These are phyloP conservation scores for Hypotaenidia philippensis DNA, from an alignment of 2,797 vertebrate species.

Conservation along the genomic window DNA sequence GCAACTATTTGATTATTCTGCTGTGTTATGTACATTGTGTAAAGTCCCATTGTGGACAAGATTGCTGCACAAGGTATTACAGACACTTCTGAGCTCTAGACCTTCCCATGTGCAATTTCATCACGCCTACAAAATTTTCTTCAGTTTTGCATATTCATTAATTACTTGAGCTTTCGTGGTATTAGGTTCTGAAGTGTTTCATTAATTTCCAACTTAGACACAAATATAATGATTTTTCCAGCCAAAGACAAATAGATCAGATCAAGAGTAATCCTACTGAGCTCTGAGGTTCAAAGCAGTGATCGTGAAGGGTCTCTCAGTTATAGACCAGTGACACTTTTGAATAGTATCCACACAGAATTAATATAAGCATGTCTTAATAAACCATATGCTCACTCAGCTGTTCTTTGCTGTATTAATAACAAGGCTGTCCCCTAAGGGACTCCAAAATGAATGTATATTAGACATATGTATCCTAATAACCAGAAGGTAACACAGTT, in stretches of 20 bases:
- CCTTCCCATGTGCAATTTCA: not conserved
- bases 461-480: slow-evolving; percentile 50
- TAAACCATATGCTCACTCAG: slow-evolving; percentile 80
- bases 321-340: slow-evolving; percentile 62
- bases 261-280: slow-evolving; percentile 31
- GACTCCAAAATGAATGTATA: slow-evolving; percentile 72
- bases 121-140: not conserved
- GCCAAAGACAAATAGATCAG: slow-evolving; percentile 27
- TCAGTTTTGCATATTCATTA: not conserved
- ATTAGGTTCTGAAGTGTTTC: slow-evolving; percentile 8
- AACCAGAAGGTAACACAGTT: slow-evolving; percentile 59
- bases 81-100: not conserved
- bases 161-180: not conserved
- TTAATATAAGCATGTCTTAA: slow-evolving; percentile 76
- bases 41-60: not conserved
- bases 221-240: slow-evolving; percentile 40
- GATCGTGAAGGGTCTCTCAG: slow-evolving; percentile 54
- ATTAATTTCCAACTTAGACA: slow-evolving; percentile 26
- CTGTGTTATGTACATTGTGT: not conserved
- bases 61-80: not conserved
- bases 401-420: slow-evolving; percentile 75
- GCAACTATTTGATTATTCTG: not conserved
- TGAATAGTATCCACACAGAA: slow-evolving; percentile 68
- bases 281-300: slow-evolving; percentile 41
- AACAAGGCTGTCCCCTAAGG: slow-evolving; percentile 68